These are phyloP conservation scores for Polyploca ridens DNA, from an alignment of 2,888 invertebrate genomes.

Conservation along the genomic window DNA sequence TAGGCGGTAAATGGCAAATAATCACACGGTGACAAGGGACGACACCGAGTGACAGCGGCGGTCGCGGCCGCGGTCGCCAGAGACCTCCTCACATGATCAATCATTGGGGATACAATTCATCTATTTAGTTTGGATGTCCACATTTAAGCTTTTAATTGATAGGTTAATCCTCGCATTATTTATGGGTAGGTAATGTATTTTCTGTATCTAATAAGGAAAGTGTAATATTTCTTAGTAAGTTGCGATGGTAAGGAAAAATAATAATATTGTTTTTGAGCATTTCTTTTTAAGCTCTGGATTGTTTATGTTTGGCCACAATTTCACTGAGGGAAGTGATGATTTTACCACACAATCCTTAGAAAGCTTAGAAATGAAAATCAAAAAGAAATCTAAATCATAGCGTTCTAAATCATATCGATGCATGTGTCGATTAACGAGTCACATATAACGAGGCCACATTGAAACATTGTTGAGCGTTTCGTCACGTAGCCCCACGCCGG, in stretches of 20 bases:
- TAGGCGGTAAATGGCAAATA: constrained; percentile 17
- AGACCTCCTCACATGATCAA: constrained; percentile 32
- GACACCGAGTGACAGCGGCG: constrained; percentile 38
- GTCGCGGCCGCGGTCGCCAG: constrained; percentile 4
- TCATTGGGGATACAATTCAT: constrained; percentile 36
- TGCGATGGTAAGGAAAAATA: no score
- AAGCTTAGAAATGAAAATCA: no score
- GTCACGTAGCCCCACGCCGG: constrained; percentile 63
- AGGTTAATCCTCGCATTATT: not conserved
- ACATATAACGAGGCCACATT: constrained; percentile 53
- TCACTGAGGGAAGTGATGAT: not conserved
- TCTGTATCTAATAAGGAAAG: not conserved
- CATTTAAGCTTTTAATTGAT: constrained; percentile 10
- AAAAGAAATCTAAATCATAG: no score
- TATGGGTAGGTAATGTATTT: not conserved
- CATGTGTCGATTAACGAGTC: constrained; percentile 26
- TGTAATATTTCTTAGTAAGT: no score
- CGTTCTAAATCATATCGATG: not conserved
- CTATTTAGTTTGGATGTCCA: constrained; percentile 20
- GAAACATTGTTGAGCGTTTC: constrained; percentile 52
- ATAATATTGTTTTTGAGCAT: no score
- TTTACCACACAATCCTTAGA: no score
- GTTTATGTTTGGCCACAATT: not conserved
- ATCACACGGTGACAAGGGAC: constrained; percentile 31
- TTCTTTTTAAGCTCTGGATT: no score